These are phyloP conservation scores for Dendrophyllia cribrosa DNA, from an alignment of 64 coral and sea anemone species.

Conservation along the genomic window DNA sequence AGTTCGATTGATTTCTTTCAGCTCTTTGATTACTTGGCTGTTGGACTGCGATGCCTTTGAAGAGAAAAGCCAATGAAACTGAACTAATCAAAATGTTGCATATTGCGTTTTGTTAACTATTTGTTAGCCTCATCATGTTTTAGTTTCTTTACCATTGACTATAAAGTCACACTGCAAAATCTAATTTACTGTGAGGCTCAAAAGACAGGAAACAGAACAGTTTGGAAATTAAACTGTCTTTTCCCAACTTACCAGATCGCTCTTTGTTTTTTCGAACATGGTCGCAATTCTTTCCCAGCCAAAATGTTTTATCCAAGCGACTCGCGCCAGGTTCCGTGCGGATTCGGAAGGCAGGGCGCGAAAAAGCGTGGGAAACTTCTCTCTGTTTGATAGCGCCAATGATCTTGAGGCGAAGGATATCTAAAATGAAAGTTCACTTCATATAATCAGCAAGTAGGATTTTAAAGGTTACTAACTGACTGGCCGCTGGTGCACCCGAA, in stretches of 20 bases:
- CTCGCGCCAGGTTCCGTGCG: constrained; percentile 83
- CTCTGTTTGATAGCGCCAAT: constrained; percentile 77
- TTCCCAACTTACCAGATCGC: constrained; percentile 63
- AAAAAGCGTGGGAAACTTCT: constrained; percentile 90
- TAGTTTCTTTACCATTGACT: no score
- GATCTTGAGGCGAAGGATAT: constrained; percentile 88
- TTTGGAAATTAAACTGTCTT: no score
- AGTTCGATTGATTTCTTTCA: constrained; percentile 74
- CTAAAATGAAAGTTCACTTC: constrained; percentile 6
- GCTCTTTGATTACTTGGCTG: constrained; percentile 83
- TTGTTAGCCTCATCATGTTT: no score
- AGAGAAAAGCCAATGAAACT: background rate
- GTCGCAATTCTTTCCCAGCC: constrained; percentile 82
- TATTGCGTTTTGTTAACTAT: background rate
- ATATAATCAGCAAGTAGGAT: no score
- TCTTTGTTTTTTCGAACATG: constrained; percentile 76
- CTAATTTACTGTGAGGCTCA: no score
- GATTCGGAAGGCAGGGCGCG: constrained; percentile 88
- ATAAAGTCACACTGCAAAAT: no score
- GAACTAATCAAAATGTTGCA: no score
- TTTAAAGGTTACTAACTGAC: background rate
- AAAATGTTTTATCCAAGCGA: constrained; percentile 78
- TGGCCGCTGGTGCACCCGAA: no score
- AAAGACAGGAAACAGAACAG: no score
- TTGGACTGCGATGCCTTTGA: constrained; percentile 76